These are phyloP conservation scores for Drosophila planitibia DNA, from an alignment of 2,888 invertebrate genomes.

Conservation along the genomic window DNA sequence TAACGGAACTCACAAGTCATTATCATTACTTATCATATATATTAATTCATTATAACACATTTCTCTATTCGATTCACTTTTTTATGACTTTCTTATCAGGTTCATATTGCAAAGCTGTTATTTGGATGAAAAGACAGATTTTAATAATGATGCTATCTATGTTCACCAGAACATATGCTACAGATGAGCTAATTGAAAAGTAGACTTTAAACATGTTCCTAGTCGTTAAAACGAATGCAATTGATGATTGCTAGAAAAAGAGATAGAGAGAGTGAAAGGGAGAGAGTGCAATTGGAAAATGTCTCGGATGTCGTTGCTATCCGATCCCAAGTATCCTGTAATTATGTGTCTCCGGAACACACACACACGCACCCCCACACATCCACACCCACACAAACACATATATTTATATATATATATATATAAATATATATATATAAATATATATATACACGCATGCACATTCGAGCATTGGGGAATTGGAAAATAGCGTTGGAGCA, in stretches of 20 bases:
- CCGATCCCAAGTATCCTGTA: constrained; percentile 36
- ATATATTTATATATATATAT: background rate
- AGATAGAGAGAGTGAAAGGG: background rate
- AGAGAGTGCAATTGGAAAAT: background rate
- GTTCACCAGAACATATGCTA: background rate
- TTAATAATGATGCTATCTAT: too few species aligned
- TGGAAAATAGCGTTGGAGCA: constrained; percentile 18
- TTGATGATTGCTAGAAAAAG: background rate
- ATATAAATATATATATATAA: background rate
- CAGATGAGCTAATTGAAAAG: background rate
- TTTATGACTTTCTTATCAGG: background rate
- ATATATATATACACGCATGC: background rate
- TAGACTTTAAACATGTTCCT: background rate
- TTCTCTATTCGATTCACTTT: background rate
- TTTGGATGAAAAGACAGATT: background rate
- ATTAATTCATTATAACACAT: background rate
- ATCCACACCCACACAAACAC: constrained; percentile 6
- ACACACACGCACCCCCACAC: constrained; percentile 14
- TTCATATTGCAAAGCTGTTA: background rate
- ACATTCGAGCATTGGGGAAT: constrained; percentile 16
- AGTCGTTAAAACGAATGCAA: background rate
- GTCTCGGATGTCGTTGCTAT: constrained; percentile 11
- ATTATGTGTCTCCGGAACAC: constrained; percentile 47
- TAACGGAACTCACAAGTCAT: background rate
- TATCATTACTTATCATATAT: background rate